phyloP scores from a whole-genome alignment of 2,888 invertebrate species.

The Microchrysa polita region DNA sequence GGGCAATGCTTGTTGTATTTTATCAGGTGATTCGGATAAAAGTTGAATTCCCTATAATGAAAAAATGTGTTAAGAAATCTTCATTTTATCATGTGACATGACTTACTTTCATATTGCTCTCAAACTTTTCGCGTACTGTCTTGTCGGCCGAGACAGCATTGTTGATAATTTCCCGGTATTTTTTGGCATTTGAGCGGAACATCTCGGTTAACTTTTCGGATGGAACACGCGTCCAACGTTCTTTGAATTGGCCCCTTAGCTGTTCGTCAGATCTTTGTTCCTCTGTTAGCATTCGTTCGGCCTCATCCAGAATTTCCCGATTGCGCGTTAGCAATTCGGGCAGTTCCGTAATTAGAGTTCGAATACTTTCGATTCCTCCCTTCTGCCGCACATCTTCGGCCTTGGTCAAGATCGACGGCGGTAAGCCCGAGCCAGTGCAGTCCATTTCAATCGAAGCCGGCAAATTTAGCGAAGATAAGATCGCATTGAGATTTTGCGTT shows the following conservation, averaged over 20 bases:
- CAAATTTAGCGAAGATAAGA: constrained; percentile 91
- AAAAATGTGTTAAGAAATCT: constrained; percentile 20
- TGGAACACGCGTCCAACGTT: constrained; percentile 90
- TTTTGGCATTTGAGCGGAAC: constrained; percentile 86
- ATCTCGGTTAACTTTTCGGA: constrained; percentile 90
- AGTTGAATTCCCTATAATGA: background rate
- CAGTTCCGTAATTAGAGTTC: constrained; percentile 81
- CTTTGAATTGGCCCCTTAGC: constrained; percentile 88
- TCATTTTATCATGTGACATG: background rate
- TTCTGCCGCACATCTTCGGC: constrained; percentile 78
- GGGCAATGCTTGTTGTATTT: constrained; percentile 17
- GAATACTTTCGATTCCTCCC: constrained; percentile 80
- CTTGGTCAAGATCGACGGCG: constrained; percentile 89
- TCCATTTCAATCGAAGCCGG: constrained; percentile 95
- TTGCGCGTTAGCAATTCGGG: constrained; percentile 92
- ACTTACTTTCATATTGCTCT: constrained; percentile 68
- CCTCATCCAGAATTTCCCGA: constrained; percentile 93
- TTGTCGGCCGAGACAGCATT: constrained; percentile 86
- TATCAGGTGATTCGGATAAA: constrained; percentile 4
- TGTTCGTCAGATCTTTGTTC: constrained; percentile 91
- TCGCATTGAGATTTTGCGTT: constrained; percentile 90
- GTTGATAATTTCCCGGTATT: constrained; percentile 91
- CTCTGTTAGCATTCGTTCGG: constrained; percentile 85
- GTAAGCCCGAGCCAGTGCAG: constrained; percentile 76
- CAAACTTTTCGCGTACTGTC: constrained; percentile 88